Evolutionary conservation across 2,888 invertebrate species (phyloP).

Genomic region (Epicampocera succincta): DNA sequence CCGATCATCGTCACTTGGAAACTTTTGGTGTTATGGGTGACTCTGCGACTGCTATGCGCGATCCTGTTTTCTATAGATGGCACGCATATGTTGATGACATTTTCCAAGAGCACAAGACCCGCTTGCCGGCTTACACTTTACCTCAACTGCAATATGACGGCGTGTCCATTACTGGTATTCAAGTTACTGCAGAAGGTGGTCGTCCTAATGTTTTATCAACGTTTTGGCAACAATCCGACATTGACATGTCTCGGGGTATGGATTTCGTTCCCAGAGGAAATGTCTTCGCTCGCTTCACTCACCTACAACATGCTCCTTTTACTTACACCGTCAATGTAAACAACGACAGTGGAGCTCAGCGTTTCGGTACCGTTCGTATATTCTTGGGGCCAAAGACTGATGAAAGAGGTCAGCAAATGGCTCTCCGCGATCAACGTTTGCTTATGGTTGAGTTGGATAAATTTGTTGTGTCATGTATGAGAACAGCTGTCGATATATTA

Average conservation of each 20-base stretch:
- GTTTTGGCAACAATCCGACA: constrained; percentile 90
- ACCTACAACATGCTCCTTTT: constrained; percentile 89
- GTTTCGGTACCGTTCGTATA: constrained; percentile 85
- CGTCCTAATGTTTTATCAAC: constrained; percentile 85
- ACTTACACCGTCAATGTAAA: constrained; percentile 85
- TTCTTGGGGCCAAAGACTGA: constrained; percentile 86
- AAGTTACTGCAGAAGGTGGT: constrained; percentile 83
- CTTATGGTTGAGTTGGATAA: constrained; percentile 87
- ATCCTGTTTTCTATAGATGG: constrained; percentile 93
- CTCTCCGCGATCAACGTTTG: constrained; percentile 84
- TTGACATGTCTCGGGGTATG: constrained; percentile 89
- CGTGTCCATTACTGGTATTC: constrained; percentile 84
- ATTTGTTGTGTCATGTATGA: constrained; percentile 84
- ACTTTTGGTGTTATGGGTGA: constrained; percentile 91
- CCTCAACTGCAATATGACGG: constrained; percentile 80
- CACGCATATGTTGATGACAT: constrained; percentile 90
- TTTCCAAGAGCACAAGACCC: constrained; percentile 88
- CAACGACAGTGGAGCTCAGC: constrained; percentile 82
- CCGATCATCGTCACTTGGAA: constrained; percentile 88
- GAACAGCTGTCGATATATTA: too few relatives aligned
- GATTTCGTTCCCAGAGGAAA: constrained; percentile 90
- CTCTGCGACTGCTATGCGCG: constrained; percentile 91
- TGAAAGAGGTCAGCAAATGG: constrained; percentile 85
- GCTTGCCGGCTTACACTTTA: constrained; percentile 85
- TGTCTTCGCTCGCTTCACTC: constrained; percentile 87